phyloP scores from a whole-genome alignment of 2,888 invertebrate species.

The Therioaphis trifolii region DNA sequence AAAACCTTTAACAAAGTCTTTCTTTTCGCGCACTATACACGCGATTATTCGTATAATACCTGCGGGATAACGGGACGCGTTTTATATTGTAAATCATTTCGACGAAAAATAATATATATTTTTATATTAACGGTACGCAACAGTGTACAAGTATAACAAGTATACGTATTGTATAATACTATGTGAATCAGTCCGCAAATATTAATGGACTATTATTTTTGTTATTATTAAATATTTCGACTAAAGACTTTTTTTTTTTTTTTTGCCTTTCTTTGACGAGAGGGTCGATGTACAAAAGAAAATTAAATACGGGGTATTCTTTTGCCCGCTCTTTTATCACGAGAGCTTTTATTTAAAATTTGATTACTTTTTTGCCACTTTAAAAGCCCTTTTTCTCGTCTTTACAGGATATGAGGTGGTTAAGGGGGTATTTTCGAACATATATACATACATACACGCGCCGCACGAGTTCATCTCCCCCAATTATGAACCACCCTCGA shows the following conservation, averaged over 20 bases:
- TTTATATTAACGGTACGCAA: too few relatives aligned
- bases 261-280: conserved; percentile 40
- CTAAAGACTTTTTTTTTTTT: conserved; percentile 38
- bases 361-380: conserved; percentile 63
- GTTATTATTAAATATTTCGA: conserved; percentile 48
- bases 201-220: conserved; percentile 54
- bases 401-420: conserved; percentile 49
- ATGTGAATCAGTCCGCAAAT: background rate
- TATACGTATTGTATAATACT: too few relatives aligned
- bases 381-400: conserved; percentile 57
- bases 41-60: too few relatives aligned
- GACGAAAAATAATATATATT: too few relatives aligned
- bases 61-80: too few relatives aligned
- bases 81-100: too few relatives aligned
- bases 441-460: conserved; percentile 13
- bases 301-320: conserved; percentile 57
- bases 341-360: conserved; percentile 62
- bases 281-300: conserved; percentile 55
- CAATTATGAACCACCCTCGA: conserved; percentile 50
- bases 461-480: conserved; percentile 26
- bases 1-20: too few relatives aligned
- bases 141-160: too few relatives aligned
- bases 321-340: conserved; percentile 49
- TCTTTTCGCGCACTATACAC: too few relatives aligned
- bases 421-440: conserved; percentile 44